A percentile compares a stretch with the other conserved stretches of the same genome.
These are phyloP conservation scores for Eilema caniola DNA, from an alignment of 2,888 invertebrate species.

Conservation along the genomic window DNA sequence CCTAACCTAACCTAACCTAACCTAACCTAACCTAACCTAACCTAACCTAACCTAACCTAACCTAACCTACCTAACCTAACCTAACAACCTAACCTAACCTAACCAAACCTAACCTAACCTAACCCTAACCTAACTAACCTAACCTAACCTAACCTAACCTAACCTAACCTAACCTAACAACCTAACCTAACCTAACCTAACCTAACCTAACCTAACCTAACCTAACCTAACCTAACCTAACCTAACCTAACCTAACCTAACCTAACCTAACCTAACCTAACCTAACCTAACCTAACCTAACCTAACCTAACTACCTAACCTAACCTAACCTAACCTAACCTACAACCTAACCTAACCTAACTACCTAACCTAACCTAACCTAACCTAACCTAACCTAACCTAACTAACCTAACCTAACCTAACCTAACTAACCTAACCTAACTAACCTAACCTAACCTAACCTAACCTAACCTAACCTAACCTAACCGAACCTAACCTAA, in stretches of 20 bases:
- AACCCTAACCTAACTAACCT: slow-evolving; percentile 30
- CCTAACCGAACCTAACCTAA: slow-evolving; percentile 36
- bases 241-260: slow-evolving; percentile 6
- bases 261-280: slow-evolving; percentile 17
- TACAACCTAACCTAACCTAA: slow-evolving; percentile 33
- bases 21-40: slow-evolving; percentile 33
- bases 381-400: slow-evolving; percentile 41
- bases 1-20: slow-evolving; percentile 32
- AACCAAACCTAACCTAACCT: slow-evolving; percentile 32
- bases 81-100: background rate
- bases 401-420: slow-evolving; percentile 41
- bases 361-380: slow-evolving; percentile 35
- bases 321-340: slow-evolving; percentile 27
- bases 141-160: slow-evolving; percentile 29
- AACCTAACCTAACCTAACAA: slow-evolving; percentile 30
- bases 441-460: slow-evolving; percentile 35
- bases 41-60: slow-evolving; percentile 24
- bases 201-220: slow-evolving; percentile 26
- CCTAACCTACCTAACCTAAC: slow-evolving; percentile 30
- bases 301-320: slow-evolving; percentile 26
- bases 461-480: slow-evolving; percentile 41
- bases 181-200: slow-evolving; percentile 38
- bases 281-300: slow-evolving; percentile 26
- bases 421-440: slow-evolving; percentile 40
- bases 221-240: slow-evolving; percentile 24